Evolutionary conservation across 37 sponge, comb jelly and placozoan genomes (phyloP).

Genomic region (Crambe crambe): DNA sequence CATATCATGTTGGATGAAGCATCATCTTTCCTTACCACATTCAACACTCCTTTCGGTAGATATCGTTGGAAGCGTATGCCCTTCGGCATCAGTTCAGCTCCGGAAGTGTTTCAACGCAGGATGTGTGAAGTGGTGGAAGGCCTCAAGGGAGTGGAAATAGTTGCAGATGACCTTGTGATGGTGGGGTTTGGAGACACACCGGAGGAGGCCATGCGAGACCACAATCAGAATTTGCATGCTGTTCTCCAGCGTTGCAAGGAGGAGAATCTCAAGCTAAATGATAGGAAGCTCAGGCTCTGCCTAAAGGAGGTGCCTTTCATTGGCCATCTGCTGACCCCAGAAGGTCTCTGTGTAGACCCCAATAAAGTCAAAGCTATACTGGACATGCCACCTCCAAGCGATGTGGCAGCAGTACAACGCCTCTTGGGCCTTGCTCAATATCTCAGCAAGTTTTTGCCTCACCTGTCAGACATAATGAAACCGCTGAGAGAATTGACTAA

Average conservation of each 20-base stretch:
- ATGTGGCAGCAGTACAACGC: constrained; percentile 37
- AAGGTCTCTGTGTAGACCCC: constrained; percentile 17
- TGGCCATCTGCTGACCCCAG: neutral
- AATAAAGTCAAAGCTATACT: constrained; percentile 32
- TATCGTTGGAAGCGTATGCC: constrained; percentile 42
- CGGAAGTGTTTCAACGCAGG: constrained; percentile 54
- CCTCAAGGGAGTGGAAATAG: constrained; percentile 41
- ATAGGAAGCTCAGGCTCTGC: constrained; percentile 16
- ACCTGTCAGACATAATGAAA: constrained; percentile 12
- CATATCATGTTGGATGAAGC: constrained; percentile 57
- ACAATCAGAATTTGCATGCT: constrained; percentile 14
- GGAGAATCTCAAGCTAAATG: constrained; percentile 23
- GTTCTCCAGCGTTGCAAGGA: constrained; percentile 30
- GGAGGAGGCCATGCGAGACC: constrained; percentile 7
- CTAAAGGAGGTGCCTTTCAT: neutral
- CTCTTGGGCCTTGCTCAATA: constrained; percentile 44
- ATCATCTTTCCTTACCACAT: constrained; percentile 61
- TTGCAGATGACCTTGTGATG: constrained; percentile 44
- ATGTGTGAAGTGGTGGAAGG: constrained; percentile 57
- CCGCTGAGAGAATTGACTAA: constrained; percentile 13
- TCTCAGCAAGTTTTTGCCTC: constrained; percentile 57
- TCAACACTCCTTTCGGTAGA: constrained; percentile 62
- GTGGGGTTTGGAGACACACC: constrained; percentile 37
- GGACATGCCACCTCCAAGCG: no score
- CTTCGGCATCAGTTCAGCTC: constrained; percentile 59